phyloP scores from a whole-genome alignment of 2,888 invertebrate species.

The Melanostoma scalare region DNA sequence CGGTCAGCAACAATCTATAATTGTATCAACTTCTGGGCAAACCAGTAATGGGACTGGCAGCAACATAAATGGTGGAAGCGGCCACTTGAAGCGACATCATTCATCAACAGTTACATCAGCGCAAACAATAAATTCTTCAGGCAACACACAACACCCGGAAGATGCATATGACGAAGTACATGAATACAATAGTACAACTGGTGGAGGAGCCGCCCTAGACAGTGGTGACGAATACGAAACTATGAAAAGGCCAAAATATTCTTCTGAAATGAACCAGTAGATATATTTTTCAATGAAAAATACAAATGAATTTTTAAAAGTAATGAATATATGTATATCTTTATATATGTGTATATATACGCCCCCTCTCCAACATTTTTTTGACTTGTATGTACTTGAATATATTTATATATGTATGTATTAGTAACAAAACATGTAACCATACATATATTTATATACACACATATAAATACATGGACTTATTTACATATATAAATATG shows the following conservation, averaged over 20 bases:
- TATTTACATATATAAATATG: too few relatives aligned
- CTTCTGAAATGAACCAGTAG: constrained; percentile 77
- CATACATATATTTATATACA: too few relatives aligned
- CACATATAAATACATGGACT: too few relatives aligned
- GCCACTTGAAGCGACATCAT: constrained; percentile 79
- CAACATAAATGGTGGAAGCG: constrained; percentile 73
- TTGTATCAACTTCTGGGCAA: constrained; percentile 66
- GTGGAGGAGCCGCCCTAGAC: constrained; percentile 75
- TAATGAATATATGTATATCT: too few relatives aligned
- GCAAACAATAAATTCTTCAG: constrained; percentile 74
- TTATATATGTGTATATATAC: too few relatives aligned
- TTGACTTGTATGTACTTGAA: too few relatives aligned
- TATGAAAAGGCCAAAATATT: constrained; percentile 81
- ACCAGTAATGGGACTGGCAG: constrained; percentile 73
- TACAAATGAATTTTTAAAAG: too few relatives aligned
- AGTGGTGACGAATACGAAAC: constrained; percentile 80
- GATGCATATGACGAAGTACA: constrained; percentile 80
- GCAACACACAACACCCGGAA: constrained; percentile 76
- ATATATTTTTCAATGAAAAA: neutral
- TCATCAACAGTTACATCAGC: constrained; percentile 77
- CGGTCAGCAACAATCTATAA: constrained; percentile 64
- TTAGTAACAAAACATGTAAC: too few relatives aligned
- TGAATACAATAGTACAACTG: constrained; percentile 80
- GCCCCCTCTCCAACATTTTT: too few relatives aligned
- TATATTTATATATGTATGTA: too few relatives aligned